A percentile compares a stretch with the other conserved stretches of the same genome.
These are phyloP conservation scores for Spea bombifrons DNA, from an alignment of 2,113 vertebrate species.

Conservation along the genomic window DNA sequence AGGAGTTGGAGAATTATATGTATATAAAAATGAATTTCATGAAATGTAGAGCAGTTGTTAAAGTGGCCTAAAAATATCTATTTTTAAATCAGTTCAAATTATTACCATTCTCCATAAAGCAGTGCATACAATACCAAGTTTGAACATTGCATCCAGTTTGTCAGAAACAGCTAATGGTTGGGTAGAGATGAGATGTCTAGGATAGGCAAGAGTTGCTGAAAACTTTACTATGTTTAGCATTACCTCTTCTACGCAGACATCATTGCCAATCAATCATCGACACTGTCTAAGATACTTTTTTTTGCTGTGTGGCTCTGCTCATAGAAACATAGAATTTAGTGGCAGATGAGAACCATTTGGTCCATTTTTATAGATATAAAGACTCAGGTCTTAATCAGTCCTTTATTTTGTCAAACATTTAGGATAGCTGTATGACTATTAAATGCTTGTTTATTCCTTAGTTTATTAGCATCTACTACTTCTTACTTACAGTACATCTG, in stretches of 20 bases:
- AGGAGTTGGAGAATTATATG: too few relatives aligned
- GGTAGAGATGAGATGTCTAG: slow-evolving; percentile 25
- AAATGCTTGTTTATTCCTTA: too few relatives aligned
- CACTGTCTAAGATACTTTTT: background rate
- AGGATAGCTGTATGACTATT: too few relatives aligned
- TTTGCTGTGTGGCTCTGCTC: slow-evolving; percentile 1
- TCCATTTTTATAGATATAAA: too few relatives aligned
- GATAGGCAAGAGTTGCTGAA: slow-evolving; percentile 26
- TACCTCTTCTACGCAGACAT: slow-evolving; percentile 20
- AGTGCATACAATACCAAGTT: slow-evolving; percentile 16
- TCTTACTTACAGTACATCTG: background rate
- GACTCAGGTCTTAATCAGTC: too few relatives aligned
- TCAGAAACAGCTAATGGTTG: slow-evolving; percentile 40
- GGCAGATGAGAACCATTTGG: too few relatives aligned
- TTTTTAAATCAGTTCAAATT: slow-evolving; percentile 35
- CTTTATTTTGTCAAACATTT: too few relatives aligned
- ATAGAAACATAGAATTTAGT: background rate
- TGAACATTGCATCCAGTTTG: slow-evolving; percentile 16
- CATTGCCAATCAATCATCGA: slow-evolving; percentile 26
- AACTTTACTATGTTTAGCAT: slow-evolving; percentile 24
- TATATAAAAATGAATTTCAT: too few relatives aligned
- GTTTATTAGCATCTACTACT: too few relatives aligned
- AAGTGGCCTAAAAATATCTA: background rate
- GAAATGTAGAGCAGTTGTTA: too few relatives aligned
- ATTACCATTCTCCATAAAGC: slow-evolving; percentile 10